These are phyloP conservation scores for Anniella stebbinsi DNA, from an alignment of 2,797 vertebrate species.

Conservation along the genomic window DNA sequence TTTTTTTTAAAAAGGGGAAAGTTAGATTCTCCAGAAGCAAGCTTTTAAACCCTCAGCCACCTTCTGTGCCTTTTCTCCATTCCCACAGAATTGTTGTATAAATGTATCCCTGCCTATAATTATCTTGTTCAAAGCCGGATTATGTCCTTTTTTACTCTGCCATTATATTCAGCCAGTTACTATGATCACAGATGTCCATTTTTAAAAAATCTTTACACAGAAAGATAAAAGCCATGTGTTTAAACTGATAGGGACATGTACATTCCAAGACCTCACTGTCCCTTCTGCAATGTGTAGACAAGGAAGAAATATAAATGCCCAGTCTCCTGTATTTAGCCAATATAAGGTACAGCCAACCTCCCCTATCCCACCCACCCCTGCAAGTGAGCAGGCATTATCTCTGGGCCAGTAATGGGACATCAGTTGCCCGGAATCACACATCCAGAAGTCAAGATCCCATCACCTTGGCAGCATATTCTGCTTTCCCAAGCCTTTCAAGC, in stretches of 20 bases:
- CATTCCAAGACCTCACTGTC: background rate
- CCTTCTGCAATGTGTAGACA: background rate
- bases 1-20: background rate
- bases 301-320: background rate
- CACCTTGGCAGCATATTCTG: background rate
- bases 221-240: too few species aligned
- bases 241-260: too few species aligned
- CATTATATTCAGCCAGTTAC: conserved; percentile 64
- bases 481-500: background rate
- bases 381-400: background rate
- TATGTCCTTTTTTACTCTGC: conserved; percentile 25
- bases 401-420: background rate
- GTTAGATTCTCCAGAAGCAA: background rate
- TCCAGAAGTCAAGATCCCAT: background rate
- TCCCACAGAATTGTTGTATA: background rate
- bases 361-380: background rate
- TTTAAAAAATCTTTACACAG: too few species aligned
- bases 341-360: background rate
- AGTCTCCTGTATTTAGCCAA: background rate
- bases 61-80: background rate
- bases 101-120: conserved; percentile 3
- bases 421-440: background rate
- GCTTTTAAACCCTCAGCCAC: background rate
- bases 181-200: conserved; percentile 31
- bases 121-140: conserved; percentile 54